Evolutionary conservation across 2,888 invertebrate species (phyloP), one percentile per base, ranked within the genome.

Genomic region (Plagiodera versicolora): DNA sequence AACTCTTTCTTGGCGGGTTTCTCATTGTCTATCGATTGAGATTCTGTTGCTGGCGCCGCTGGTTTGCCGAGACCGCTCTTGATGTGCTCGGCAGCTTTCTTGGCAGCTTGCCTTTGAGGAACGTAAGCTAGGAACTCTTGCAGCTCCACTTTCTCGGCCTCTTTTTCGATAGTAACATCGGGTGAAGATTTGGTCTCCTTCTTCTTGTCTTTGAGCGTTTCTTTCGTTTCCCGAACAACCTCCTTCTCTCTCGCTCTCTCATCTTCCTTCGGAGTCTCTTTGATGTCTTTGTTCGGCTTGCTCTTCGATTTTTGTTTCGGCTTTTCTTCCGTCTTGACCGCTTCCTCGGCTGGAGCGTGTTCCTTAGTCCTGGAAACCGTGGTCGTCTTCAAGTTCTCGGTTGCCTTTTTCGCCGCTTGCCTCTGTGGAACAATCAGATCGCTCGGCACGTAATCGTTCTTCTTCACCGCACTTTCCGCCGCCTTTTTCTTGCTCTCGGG

Each of bases 351-450:
- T 8, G 46, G 54, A 5, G 57, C 56, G 53, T 67, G 64, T 60
- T 81, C 80, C 70, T 80, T 79, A 1, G 67, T 59, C 70, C 77
- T 73, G 44, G 81, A 79, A 4, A 80, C 81, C 68, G 85, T 88
- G 49, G 86, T 89, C 17, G 86, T 87, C 62, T 86, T 89, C 86
- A 94, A 89, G 74, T 91, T 94, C 79, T 94, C 94, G 1, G 92
- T 91, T 0, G 94, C 94, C 76, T 94, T 94, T 77, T 94, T 94
- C 20, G 94, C 94, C 24, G 94, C 94, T 80, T 94, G 92, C 55
- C 94, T 83, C 76, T 94, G 94, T 1, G 94, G 94, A 45, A 94
- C 94, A 67, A 94, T 93, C 54, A 94, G 83, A 80, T 93, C 91
- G 1, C 91, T 88, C n/a, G 90, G 87, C 70, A 81, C 81, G 63